Percentiles rank a stretch among this genome's conserved stretches.
Evolutionary conservation across 2,113 vertebrate genomes (phyloP).

Genomic region (Aspidoscelis tigris): DNA sequence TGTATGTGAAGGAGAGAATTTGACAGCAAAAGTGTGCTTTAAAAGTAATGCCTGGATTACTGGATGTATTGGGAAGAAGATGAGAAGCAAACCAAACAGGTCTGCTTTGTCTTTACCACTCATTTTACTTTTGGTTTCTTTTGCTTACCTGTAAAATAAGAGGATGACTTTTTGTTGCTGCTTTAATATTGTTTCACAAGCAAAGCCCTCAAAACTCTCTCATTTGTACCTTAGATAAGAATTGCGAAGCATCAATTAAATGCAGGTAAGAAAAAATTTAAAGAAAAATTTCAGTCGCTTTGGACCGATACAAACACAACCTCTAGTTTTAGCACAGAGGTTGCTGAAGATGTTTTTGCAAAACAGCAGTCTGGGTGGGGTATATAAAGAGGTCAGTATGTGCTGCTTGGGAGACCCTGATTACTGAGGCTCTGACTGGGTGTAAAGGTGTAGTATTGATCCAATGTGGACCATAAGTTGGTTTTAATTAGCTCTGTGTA

Average conservation of each 20-base stretch:
- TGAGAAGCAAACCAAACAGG: neutral
- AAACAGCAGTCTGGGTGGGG: neutral
- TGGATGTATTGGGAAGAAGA: no score
- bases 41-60: neutral
- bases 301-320: neutral
- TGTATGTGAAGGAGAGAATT: no score
- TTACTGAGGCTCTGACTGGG: neutral
- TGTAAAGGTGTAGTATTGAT: neutral
- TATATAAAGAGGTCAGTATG: neutral
- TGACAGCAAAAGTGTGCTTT: no score
- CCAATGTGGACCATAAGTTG: neutral
- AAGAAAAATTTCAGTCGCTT: neutral
- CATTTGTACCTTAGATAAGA: neutral
- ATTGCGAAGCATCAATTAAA: neutral
- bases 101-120: neutral
- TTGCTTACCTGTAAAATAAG: neutral
- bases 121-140: neutral
- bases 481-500: neutral
- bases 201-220: neutral
- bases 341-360: neutral
- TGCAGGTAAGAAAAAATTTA: neutral
- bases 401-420: neutral
- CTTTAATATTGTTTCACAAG: neutral
- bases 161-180: neutral
- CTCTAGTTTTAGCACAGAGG: neutral